phyloP scores from a whole-genome alignment of 2,113 vertebrate genomes.

The Engystomops pustulosus region DNA sequence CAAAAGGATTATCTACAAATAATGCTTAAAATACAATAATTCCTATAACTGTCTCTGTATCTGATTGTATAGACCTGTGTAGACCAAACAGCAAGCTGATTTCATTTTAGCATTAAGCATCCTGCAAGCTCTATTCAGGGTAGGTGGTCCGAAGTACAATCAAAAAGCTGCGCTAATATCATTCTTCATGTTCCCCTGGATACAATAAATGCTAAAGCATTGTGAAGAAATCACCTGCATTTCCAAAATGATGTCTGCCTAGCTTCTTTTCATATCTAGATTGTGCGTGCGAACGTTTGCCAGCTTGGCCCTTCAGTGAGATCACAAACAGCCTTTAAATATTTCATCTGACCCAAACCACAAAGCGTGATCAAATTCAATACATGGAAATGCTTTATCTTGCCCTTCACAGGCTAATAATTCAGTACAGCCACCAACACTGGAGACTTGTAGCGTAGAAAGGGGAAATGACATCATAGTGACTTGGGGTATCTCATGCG shows the following conservation, averaged over 20 bases:
- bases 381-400: slow-evolving; percentile 82
- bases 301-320: slow-evolving; percentile 74
- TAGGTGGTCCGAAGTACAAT: slow-evolving; percentile 47
- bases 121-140: slow-evolving; percentile 54
- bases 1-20: slow-evolving; percentile 59
- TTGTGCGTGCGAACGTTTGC: slow-evolving; percentile 74
- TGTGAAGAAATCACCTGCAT: slow-evolving; percentile 46
- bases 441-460: slow-evolving; percentile 66
- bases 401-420: slow-evolving; percentile 78
- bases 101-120: slow-evolving; percentile 10
- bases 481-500: neutral
- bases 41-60: slow-evolving; percentile 29
- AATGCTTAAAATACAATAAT: slow-evolving; percentile 56
- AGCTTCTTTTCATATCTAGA: slow-evolving; percentile 62
- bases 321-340: slow-evolving; percentile 84
- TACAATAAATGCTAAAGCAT: slow-evolving; percentile 41
- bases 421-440: slow-evolving; percentile 68
- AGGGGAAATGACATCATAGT: slow-evolving; percentile 65
- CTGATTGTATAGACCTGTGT: slow-evolving; percentile 27
- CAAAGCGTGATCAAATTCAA: slow-evolving; percentile 79
- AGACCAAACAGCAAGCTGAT: slow-evolving; percentile 29
- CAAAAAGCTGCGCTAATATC: slow-evolving; percentile 46
- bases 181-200: slow-evolving; percentile 23
- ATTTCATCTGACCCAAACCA: slow-evolving; percentile 85
- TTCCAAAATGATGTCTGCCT: slow-evolving; percentile 61